Percentiles rank a stretch among this genome's conserved stretches.
Evolutionary conservation across 2,797 vertebrate species (phyloP).

Genomic region (Hirundo rustica): DNA sequence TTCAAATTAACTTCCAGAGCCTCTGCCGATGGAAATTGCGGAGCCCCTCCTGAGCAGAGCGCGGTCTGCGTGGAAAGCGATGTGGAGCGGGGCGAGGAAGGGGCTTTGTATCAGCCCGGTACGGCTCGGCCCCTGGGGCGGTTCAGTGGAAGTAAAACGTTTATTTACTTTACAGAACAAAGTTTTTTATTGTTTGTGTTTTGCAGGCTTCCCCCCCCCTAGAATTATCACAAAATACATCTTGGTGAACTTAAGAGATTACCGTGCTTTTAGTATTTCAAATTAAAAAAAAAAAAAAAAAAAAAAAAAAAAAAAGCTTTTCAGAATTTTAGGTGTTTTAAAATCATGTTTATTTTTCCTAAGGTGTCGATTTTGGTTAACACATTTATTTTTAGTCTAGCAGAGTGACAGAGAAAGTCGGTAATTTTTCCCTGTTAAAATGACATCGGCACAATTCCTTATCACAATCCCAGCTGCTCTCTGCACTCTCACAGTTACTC

Average conservation of each 20-base stretch:
- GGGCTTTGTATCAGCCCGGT: not conserved
- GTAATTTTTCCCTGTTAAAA: slow-evolving; percentile 33
- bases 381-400: not conserved
- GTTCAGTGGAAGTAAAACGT: not conserved
- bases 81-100: not conserved
- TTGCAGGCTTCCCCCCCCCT: not conserved
- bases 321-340: not conserved
- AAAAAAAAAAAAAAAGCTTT: not conserved
- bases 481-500: slow-evolving; percentile 35
- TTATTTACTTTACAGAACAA: not conserved
- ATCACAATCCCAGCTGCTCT: slow-evolving; percentile 29
- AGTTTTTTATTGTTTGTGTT: not conserved
- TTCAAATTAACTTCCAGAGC: slow-evolving; percentile 24
- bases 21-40: not conserved
- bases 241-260: not conserved
- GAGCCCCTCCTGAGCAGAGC: not conserved
- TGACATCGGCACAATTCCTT: slow-evolving; percentile 51
- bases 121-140: not conserved
- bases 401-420: not conserved
- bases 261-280: not conserved
- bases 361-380: not conserved
- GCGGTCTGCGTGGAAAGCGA: not conserved
- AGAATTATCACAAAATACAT: not conserved
- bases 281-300: not conserved
- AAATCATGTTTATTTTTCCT: rapidly evolving